Conservation (phyloP, 2,113 vertebrate species). For the Leucoraja erinaceus region DNA sequence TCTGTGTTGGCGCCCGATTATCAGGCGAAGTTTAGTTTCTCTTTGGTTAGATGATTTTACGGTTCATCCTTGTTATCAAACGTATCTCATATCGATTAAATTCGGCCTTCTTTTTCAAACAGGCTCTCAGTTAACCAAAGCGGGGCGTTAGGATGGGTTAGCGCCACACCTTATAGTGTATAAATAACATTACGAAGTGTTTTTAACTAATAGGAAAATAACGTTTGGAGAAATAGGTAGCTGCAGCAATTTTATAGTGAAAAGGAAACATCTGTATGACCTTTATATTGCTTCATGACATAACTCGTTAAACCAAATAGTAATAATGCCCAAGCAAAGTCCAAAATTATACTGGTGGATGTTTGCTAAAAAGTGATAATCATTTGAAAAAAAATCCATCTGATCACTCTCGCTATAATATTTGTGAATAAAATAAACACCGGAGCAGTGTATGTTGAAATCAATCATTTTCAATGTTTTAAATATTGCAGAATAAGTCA, state of each 20-base stretch:
- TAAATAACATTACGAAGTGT: not conserved
- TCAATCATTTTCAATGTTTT: not conserved
- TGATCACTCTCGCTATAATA: not conserved
- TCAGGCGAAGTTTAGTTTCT: not conserved
- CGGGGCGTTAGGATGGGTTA: not conserved
- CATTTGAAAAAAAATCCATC: not conserved
- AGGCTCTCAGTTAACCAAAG: not conserved
- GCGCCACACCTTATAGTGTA: not conserved
- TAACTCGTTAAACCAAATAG: conserved; percentile 25
- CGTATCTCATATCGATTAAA: not conserved
- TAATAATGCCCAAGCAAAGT: not conserved
- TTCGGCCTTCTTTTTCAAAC: not conserved
- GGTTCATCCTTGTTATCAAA: not conserved
- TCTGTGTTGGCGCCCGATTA: not conserved
- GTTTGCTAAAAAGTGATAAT: not conserved
- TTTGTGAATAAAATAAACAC: not conserved
- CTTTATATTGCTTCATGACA: conserved; percentile 32
- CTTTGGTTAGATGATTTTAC: not conserved
- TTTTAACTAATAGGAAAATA: conserved; percentile 14
- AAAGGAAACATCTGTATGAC: conserved; percentile 32
- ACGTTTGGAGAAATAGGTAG: not conserved
- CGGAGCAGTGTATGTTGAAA: not conserved
- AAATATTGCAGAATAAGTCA: not conserved
- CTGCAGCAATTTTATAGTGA: not conserved
- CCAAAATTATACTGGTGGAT: not conserved